These are phyloP conservation scores for Papilio gigon DNA, from an alignment of 2,888 invertebrate species.

Conservation along the genomic window DNA sequence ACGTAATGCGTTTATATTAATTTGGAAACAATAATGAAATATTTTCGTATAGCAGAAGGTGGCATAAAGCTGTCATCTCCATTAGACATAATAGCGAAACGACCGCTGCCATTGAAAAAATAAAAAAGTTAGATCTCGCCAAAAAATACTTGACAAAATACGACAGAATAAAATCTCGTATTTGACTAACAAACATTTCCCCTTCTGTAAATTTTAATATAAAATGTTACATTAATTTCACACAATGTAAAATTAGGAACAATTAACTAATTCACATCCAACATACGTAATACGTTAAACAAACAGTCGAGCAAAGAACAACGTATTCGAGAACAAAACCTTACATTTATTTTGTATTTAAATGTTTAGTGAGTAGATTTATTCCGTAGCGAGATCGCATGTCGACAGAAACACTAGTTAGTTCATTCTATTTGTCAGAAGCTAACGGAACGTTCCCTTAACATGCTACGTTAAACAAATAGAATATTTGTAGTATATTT, in stretches of 20 bases:
- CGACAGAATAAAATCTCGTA: too few species aligned
- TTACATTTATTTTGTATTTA: conserved; percentile 20
- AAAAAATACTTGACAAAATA: too few species aligned
- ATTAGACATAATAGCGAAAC: too few species aligned
- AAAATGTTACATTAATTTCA: background rate
- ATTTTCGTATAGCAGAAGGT: too few species aligned
- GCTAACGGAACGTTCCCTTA: conserved; percentile 27
- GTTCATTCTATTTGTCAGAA: conserved; percentile 38
- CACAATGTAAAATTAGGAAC: background rate
- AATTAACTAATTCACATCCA: background rate
- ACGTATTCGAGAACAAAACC: background rate
- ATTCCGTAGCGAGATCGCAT: conserved; percentile 23
- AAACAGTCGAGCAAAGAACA: background rate
- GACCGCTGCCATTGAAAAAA: too few species aligned
- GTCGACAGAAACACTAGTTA: conserved; percentile 31
- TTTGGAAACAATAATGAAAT: too few species aligned
- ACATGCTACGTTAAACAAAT: conserved; percentile 32
- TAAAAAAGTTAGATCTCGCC: too few species aligned
- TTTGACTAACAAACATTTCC: too few species aligned
- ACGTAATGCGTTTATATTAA: background rate
- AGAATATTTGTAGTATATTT: conserved; percentile 16
- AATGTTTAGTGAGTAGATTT: conserved; percentile 15
- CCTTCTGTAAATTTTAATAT: too few species aligned
- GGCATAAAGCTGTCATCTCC: too few species aligned
- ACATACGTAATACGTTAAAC: background rate